Evolutionary conservation across 2,797 vertebrate species (phyloP), one percentile per base, ranked within the genome.

Genomic region (Forpus xanthops): DNA sequence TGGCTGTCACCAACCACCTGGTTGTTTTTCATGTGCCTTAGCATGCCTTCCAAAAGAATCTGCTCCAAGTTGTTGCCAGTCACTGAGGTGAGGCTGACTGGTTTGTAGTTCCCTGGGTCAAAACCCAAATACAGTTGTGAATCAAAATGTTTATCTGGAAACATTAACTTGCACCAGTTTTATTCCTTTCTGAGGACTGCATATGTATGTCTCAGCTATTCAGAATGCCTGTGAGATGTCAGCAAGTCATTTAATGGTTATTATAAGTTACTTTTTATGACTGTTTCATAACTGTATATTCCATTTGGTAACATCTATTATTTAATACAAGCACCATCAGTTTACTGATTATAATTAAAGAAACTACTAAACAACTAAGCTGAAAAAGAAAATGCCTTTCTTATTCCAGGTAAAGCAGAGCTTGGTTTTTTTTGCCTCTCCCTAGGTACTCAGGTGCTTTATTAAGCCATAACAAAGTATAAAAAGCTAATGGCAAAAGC

Each of bases 311-410:
- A 52, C 87, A 93, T 86, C 56, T 93, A 81, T 96, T 90, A 91
- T 31, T 89, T 91, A 90, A 92, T 83, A 92, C 72, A 82, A 94
- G 77, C 44, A 50, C 58, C 62, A 58, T 78, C 66, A 6, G 91
- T 92, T 97, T 94, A 80, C 80, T 95, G 89, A 49, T 93, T 93
- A 56, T 64, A 62, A 91, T 93, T 89, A 90, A 68, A 96, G 72
- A 71, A 88, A 62, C 18, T 62, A 55, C 89, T 87, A 91, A 94
- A 89, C 44, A 87, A 27, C 53, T 61, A 67, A 67, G n/a, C 39
- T 77, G 76, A 37, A 67, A 67, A 71, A 23, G 5, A 41, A 83
- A 89, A 87, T 21, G 33, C n/a, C 6, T 75, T 74, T 79, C 84
- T 92, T 41, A 85, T 15, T 56, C 85, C 53, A 50, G 30, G 20